These are phyloP conservation scores for Heliconius hewitsoni DNA, from an alignment of 1,140 invertebrate species.

Conservation along the genomic window DNA sequence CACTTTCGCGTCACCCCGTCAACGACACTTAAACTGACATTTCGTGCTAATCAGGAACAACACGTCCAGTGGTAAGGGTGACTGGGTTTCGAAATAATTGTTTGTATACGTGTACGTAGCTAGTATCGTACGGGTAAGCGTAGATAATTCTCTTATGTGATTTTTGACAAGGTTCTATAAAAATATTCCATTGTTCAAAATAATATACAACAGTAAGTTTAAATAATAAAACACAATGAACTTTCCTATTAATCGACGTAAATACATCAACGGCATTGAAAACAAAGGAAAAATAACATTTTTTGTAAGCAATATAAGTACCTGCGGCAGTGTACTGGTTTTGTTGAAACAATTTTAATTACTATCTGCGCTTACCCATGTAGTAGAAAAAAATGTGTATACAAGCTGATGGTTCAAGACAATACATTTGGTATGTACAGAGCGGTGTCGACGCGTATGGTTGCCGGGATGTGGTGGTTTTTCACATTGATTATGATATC, in stretches of 20 bases:
- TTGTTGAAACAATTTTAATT: constrained; percentile 14
- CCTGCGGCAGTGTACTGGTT: not conserved
- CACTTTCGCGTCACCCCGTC: constrained; percentile 14
- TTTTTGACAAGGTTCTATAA: not conserved
- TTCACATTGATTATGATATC: constrained; percentile 99
- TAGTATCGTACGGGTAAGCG: not conserved
- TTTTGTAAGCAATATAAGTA: constrained; percentile 13
- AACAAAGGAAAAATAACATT: not conserved
- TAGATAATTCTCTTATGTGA: not conserved
- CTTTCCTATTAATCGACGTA: not conserved
- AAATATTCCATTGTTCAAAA: not conserved
- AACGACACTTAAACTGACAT: constrained; percentile 22
- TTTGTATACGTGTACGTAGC: constrained; percentile 8
- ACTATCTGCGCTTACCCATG: not conserved
- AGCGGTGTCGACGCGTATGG: constrained; percentile 93
- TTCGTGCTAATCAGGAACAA: constrained; percentile 21
- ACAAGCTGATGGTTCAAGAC: not conserved
- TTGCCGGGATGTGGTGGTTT: constrained; percentile 97
- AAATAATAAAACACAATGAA: not conserved
- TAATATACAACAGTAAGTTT: not conserved
- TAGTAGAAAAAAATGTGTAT: not conserved
- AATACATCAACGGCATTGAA: not conserved
- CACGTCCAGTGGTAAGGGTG: constrained; percentile 14
- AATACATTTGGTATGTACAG: constrained; percentile 72
- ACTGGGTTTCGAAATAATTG: constrained; percentile 23